Evolutionary conservation across 2,113 vertebrate species (phyloP), one percentile per base, ranked within the genome.

Genomic region (Bombycilla garrulus): DNA sequence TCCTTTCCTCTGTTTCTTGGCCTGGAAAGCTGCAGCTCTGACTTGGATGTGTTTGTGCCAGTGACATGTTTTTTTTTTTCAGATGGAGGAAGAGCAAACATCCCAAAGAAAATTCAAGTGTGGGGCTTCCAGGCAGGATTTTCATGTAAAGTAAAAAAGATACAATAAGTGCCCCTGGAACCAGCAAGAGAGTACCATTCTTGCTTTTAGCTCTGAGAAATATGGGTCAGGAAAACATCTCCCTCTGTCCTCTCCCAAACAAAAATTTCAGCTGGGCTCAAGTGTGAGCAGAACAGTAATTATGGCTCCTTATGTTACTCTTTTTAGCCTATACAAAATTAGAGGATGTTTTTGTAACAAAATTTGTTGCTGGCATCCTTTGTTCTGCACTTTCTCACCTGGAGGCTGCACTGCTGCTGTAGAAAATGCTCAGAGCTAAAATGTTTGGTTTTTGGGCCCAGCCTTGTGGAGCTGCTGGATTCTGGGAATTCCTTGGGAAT

Each of bases 41-140:
- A 23, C 23, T 56, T 9, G 15, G 54, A 51, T 44, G 35, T 17
- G 6, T 38, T 42, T 45, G 11, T 74, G 50, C 8, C 2, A 5
- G 1, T 31, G 15, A 15, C 0, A 0, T 2, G 24, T 23, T 20
- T 38, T 42, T 38, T 38, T 85, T 45, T 57, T 45, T 16, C 26
- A 24, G 20, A 9, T 0, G 0, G 3, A 44, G 13, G 23, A 69
- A 72, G 23, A 57, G 25, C 15, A 40, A 44, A 53, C 2, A 20
- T 10, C 22, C 22, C 3, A 2, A 7, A 50, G 38, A 50, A 62
- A 88, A 31, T 2, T 0, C 1, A 67, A 69, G 12, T 4, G 33
- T 57, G 42, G 24, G 19, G 4, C 33, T 67, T 54, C 29, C 8
- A 12, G 6, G 5, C 0, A 7, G 8, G 11, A 16, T 16, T 60